These are phyloP conservation scores for Ophiothrix spiculata DNA, from an alignment of 35 echinoderm and acorn worm species.

Conservation along the genomic window DNA sequence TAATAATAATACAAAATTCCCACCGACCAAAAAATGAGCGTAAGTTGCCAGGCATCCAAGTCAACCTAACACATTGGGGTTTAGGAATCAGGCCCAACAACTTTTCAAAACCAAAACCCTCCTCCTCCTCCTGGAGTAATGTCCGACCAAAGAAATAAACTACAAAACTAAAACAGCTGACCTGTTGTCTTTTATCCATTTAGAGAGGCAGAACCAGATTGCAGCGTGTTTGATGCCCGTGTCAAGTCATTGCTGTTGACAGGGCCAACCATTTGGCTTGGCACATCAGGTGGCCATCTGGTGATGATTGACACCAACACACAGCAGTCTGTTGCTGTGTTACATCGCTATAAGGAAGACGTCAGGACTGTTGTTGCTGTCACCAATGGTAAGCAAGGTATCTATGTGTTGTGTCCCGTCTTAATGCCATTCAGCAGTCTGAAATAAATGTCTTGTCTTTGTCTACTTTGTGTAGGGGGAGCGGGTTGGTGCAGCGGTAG, in stretches of 20 bases:
- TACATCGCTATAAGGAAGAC: constrained; percentile 58
- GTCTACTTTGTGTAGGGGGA: not conserved
- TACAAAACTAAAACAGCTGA: too few relatives aligned
- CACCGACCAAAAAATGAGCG: too few relatives aligned
- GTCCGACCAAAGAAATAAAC: too few relatives aligned
- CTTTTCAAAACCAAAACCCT: too few relatives aligned
- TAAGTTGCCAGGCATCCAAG: too few relatives aligned
- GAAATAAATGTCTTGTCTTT: not conserved
- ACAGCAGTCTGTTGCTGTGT: constrained; percentile 62
- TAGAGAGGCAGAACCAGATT: not conserved
- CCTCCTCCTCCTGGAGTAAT: too few relatives aligned
- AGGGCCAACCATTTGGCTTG: constrained; percentile 73
- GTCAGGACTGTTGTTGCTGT: constrained; percentile 49
- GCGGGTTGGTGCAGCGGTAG: too few relatives aligned
- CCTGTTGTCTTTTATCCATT: too few relatives aligned
- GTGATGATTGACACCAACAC: constrained; percentile 72
- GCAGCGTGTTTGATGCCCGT: constrained; percentile 29
- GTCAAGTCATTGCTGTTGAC: constrained; percentile 82
- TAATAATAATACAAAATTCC: too few relatives aligned
- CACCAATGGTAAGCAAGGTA: constrained; percentile 7
- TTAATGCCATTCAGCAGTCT: not conserved
- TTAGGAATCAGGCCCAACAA: too few relatives aligned
- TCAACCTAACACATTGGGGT: too few relatives aligned
- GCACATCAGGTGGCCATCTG: constrained; percentile 70
- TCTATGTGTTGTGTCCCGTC: not conserved